Evolutionary conservation across 2,888 invertebrate genomes (phyloP).

Genomic region (Epirrhoe alternata): DNA sequence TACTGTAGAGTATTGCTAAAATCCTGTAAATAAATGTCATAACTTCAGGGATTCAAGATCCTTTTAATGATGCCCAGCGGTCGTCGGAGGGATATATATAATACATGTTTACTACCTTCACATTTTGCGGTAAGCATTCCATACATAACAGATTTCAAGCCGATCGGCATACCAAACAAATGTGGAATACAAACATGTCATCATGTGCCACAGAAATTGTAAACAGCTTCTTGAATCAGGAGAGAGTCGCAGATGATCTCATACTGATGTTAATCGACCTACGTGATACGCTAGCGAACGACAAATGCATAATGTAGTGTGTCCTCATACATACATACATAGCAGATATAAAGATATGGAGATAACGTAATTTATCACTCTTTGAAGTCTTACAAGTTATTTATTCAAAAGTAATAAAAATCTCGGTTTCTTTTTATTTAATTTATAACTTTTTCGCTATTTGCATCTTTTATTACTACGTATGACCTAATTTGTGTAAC

Average conservation of each 20-base stretch:
- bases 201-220: neutral
- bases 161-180: neutral
- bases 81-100: too few relatives aligned
- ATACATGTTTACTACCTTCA: too few relatives aligned
- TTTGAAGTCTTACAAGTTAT: neutral
- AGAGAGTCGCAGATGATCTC: conserved; percentile 12
- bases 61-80: too few relatives aligned
- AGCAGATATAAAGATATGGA: conserved; percentile 13
- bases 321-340: conserved; percentile 30
- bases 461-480: too few relatives aligned
- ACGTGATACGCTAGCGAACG: conserved; percentile 45
- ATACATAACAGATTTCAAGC: neutral
- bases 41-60: too few relatives aligned
- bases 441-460: neutral
- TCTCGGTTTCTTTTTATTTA: neutral
- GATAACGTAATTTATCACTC: conserved; percentile 20
- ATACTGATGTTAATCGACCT: conserved; percentile 57
- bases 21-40: too few relatives aligned
- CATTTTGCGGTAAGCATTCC: too few relatives aligned
- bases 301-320: conserved; percentile 29
- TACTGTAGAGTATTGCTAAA: too few relatives aligned
- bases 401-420: conserved; percentile 8
- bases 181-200: neutral
- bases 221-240: conserved; percentile 5
- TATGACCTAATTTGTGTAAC: too few relatives aligned